Evolutionary conservation across 2,797 vertebrate species (phyloP), one percentile per base, ranked within the genome.

Genomic region (Hephaestus fuliginosus): DNA sequence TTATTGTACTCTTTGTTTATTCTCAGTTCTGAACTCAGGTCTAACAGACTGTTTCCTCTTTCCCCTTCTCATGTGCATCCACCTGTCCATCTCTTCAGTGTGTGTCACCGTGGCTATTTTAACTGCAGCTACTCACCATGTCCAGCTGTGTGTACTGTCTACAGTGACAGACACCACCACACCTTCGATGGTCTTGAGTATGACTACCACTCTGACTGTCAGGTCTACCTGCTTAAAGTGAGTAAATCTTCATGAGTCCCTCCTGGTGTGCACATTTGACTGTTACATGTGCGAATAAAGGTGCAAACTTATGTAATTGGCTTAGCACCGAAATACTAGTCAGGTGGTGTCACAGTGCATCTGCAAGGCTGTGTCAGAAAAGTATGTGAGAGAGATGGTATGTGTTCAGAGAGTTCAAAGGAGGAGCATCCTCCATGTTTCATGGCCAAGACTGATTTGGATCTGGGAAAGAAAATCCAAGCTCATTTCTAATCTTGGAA

Each of bases 151-250:
- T 99, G 98, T 80, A 98, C 97, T 0, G 64, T 98, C 61, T 99
- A 99, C 87, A 99, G 98, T 12, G 98, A 99, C 88, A 93, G 98
- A 14, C 98, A 99, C 89, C 99, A 99, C 89, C 96, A 98, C 82
- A 98, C 98, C 55, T 99, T 99, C 67, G 98, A 99, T 12, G 98
- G 98, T 4, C 77, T 99, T 48, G 98, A 99, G 78, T 99, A 99
- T 79, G 98, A 99, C 87, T 99, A 98, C 83, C 90, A 97, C 90
- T 97, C 97, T 61, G 97, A 99, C 94, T 99, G 98, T 88, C 98
- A 99, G 88, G 96, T 96, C 66, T 99, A 97, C 84, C 91, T 99
- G 85, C 91, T 99, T 61, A 99, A 99, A 96, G 98, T 98, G 64
- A 93, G 93, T 89, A 65, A 12, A 44, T 65, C 17, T 81, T 14